Base-by-base conservation (phyloP, 2,888 invertebrate genomes). In the Eupithecia tripunctaria region DNA sequence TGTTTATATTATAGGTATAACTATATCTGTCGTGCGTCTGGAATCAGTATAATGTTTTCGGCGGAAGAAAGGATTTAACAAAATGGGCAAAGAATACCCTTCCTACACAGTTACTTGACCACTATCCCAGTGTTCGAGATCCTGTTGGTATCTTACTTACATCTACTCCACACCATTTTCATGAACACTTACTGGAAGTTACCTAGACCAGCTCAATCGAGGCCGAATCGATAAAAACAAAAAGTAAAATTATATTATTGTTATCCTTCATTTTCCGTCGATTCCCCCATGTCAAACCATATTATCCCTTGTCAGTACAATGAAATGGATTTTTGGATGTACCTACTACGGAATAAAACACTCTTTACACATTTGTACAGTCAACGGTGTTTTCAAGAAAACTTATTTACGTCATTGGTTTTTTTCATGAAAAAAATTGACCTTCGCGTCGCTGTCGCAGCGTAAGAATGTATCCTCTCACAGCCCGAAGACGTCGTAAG, bases 311-410 rank as follows among this genome's bases (percentile, higher is more conserved):
- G 89, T 89, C 89, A 56, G 56, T 25, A 56, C 81, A 82, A 78
- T 79, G 83, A 86, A 88, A 86, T 85, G 86, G 85, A 85, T 86
- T 87, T 86, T 84, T 81, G 82, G 84, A 75, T 85, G 87, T 87
- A 51, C 47, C 47, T 47, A 86, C 82, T 81, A 79, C 79, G 78
- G 62, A 73, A 70, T 64, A 74, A 70, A 71, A 68, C 67, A 74
- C 67, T 70, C 56, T 71, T 70, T 38, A 38, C 38, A 38, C 36
- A 72, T 67, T 68, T 75, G 69, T 59, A 38, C 47, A 25, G 56
- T 71, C 29, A 29, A 29, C 18, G 60, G 3, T 8, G 8, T 60
- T 21, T 29, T 18, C 0, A 60, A 18, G 8, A 60, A 60, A 60
- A 25, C 18, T 0, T n/a, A 25, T 27, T 0, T n/a, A 47, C n/a